Evolutionary conservation across 2,888 invertebrate species (phyloP).

Genomic region (Choristoneura rosaceana): DNA sequence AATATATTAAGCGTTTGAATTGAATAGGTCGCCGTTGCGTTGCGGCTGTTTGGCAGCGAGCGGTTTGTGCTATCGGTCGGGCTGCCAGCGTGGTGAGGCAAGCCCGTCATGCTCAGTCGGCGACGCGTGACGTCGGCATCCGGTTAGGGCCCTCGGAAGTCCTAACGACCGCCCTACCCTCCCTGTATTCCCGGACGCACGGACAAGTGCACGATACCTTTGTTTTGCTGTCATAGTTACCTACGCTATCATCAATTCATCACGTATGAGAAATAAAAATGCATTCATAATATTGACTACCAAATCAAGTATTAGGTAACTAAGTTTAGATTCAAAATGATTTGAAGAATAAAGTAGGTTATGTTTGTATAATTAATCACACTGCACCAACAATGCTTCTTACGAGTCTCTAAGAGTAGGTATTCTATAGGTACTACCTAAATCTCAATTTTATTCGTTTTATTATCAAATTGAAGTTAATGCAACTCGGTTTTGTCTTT

Average conservation of each 20-base stretch:
- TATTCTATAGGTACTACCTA: too few relatives aligned
- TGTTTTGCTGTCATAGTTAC: constrained; percentile 44
- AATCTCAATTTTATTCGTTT: too few relatives aligned
- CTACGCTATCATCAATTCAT: too few relatives aligned
- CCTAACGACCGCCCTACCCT: constrained; percentile 65
- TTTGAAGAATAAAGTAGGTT: too few relatives aligned
- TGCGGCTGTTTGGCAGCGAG: constrained; percentile 45
- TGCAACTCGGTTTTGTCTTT: too few relatives aligned
- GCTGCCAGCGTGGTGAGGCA: constrained; percentile 64
- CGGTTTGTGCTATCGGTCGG: constrained; percentile 52
- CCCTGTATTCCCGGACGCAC: constrained; percentile 46
- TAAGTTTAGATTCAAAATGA: too few relatives aligned
- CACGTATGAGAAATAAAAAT: background rate
- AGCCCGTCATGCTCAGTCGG: constrained; percentile 73
- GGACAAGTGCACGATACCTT: constrained; percentile 50
- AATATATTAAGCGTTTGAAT: constrained; percentile 47
- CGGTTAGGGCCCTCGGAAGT: constrained; percentile 74
- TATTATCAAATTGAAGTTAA: too few relatives aligned
- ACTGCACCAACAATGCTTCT: too few relatives aligned
- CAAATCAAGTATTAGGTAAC: too few relatives aligned
- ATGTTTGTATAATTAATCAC: too few relatives aligned
- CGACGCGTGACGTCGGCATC: constrained; percentile 78
- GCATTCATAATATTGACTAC: background rate
- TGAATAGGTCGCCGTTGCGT: constrained; percentile 30
- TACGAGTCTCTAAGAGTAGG: too few relatives aligned